These are phyloP conservation scores for Carapus acus DNA, from an alignment of 2,797 vertebrate genomes.

Conservation along the genomic window DNA sequence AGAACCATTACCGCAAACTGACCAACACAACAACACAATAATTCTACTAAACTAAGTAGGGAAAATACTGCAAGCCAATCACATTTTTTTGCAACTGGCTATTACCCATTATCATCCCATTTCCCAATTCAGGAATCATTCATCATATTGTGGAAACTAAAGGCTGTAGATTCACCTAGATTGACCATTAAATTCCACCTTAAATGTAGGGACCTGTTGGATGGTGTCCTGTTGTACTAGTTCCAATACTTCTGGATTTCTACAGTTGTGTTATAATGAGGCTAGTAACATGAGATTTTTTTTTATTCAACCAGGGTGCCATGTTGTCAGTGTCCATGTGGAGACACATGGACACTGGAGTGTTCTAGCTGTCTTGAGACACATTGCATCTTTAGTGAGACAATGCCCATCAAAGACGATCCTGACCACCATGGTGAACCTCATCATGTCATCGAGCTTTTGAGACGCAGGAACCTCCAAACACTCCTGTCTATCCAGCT, in stretches of 20 bases:
- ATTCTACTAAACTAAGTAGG: too few species aligned
- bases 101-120: conserved; percentile 37
- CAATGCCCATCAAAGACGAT: too few species aligned
- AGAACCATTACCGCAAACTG: too few species aligned
- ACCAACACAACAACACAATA: too few species aligned
- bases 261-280: conserved; percentile 63
- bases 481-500: conserved; percentile 50
- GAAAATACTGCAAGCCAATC: too few species aligned
- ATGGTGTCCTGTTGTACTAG: conserved; percentile 55
- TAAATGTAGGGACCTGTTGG: conserved; percentile 48
- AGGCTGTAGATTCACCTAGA: conserved; percentile 68
- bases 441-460: conserved; percentile 53
- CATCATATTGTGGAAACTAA: conserved; percentile 36
- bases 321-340: too few species aligned
- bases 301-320: too few species aligned
- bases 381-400: too few species aligned
- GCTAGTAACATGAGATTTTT: too few species aligned
- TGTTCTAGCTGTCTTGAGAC: too few species aligned
- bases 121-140: too few species aligned
- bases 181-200: conserved; percentile 70
- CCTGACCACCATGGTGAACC: conserved; percentile 46
- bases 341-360: too few species aligned
- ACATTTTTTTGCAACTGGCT: conserved; percentile 28
- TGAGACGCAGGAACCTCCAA: conserved; percentile 58
- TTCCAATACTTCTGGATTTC: conserved; percentile 71